These are phyloP conservation scores for Kryptolebias marmoratus DNA, from an alignment of 2,113 vertebrate species.

Conservation along the genomic window DNA sequence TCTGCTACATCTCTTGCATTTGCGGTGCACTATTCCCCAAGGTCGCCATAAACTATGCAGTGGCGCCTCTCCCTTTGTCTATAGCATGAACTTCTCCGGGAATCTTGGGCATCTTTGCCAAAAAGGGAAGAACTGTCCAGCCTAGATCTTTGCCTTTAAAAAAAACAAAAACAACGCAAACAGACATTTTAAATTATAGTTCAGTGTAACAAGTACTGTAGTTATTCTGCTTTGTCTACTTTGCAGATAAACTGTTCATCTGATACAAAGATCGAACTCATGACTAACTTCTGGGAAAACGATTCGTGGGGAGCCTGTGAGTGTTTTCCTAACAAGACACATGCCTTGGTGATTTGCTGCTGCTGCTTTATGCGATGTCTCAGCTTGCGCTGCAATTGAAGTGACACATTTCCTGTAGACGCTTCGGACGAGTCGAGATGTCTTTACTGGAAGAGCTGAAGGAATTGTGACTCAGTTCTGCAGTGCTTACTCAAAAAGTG, in stretches of 20 bases:
- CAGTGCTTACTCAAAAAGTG: constrained; percentile 12
- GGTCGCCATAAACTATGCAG: constrained; percentile 54
- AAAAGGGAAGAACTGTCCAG: constrained; percentile 43
- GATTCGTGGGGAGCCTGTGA: constrained; percentile 15
- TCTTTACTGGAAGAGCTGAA: constrained; percentile 61
- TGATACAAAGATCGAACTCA: constrained; percentile 6
- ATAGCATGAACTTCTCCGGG: constrained; percentile 51
- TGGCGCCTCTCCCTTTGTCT: constrained; percentile 58
- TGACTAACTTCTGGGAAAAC: constrained; percentile 46
- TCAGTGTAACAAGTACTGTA: neutral
- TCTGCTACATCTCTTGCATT: constrained; percentile 34
- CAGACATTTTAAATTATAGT: constrained; percentile 21
- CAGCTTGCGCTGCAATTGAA: constrained; percentile 31
- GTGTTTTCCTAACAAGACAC: constrained; percentile 10
- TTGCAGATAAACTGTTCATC: constrained; percentile 22
- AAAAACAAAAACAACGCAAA: constrained; percentile 47
- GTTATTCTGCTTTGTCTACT: neutral
- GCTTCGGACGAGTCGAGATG: constrained; percentile 23
- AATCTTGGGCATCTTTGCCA: constrained; percentile 52
- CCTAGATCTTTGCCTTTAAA: neutral
- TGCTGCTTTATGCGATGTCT: constrained; percentile 45
- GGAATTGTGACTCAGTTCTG: constrained; percentile 60
- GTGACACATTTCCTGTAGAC: constrained; percentile 61
- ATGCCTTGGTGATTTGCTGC: constrained; percentile 50
- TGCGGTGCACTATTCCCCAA: constrained; percentile 24